Conservation (phyloP, 2,797 vertebrate genomes). For the Sciurus carolinensis region DNA sequence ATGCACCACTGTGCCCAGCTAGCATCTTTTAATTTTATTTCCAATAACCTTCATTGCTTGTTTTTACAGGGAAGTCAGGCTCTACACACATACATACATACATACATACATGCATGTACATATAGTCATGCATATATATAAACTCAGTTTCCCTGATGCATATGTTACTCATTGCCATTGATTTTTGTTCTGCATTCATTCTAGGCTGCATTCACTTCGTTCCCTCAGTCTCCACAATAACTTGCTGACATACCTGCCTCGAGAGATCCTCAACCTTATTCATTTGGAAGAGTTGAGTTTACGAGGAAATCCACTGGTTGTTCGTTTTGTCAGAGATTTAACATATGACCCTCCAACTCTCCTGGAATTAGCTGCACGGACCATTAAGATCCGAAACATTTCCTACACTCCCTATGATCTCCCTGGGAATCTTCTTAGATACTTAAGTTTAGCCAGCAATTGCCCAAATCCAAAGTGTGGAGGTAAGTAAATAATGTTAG, state of each 20-base stretch:
- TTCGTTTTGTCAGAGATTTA: slow-evolving; percentile 98
- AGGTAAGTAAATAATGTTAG: slow-evolving; percentile 89
- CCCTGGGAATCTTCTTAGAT: slow-evolving; percentile 93
- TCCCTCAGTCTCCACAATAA: slow-evolving; percentile 99
- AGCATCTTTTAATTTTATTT: slow-evolving; percentile 57
- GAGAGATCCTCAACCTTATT: slow-evolving; percentile 97
- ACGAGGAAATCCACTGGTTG: slow-evolving; percentile 98
- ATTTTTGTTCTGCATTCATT: slow-evolving; percentile 65
- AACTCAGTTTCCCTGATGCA: not conserved
- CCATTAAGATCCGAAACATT: slow-evolving; percentile 95
- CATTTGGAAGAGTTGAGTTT: slow-evolving; percentile 98
- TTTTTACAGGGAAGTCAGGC: slow-evolving; percentile 15
- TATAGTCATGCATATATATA: not conserved
- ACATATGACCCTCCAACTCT: slow-evolving; percentile 96
- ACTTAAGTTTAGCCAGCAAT: slow-evolving; percentile 97
- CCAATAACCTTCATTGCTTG: not conserved
- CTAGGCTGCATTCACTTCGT: slow-evolving; percentile 95
- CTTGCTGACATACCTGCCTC: slow-evolving; percentile 96
- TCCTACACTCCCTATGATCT: slow-evolving; percentile 93
- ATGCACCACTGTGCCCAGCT: not conserved
- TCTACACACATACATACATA: not conserved
- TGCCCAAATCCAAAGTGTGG: slow-evolving; percentile 99
- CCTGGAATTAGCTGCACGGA: slow-evolving; percentile 96
- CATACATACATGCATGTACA: not conserved
- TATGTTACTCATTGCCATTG: not conserved